phyloP scores from a whole-genome alignment of 2,888 invertebrate species.

The Pammene fasciana region DNA sequence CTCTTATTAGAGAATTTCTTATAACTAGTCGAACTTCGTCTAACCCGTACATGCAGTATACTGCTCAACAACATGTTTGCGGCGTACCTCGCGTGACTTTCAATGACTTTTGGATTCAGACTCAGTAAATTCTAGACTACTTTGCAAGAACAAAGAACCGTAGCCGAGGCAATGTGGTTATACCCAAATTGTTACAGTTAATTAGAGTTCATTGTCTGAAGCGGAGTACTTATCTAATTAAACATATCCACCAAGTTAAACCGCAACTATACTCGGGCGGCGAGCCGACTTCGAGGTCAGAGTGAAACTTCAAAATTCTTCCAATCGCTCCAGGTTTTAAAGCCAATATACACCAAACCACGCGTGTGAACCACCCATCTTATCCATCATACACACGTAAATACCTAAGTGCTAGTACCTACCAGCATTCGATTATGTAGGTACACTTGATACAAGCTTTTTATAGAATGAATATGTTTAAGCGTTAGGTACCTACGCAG shows the following conservation, averaged over 20 bases:
- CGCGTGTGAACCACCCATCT: too few species aligned
- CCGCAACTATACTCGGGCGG: conserved; percentile 43
- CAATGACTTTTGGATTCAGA: conserved; percentile 5
- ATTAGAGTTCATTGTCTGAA: conserved; percentile 25
- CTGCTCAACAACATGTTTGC: conserved; percentile 1
- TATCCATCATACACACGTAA: too few species aligned
- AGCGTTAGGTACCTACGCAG: not conserved
- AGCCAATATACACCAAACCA: not conserved
- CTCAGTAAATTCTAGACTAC: not conserved
- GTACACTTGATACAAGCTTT: too few species aligned
- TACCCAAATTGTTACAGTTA: conserved; percentile 28
- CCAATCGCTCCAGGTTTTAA: conserved; percentile 46
- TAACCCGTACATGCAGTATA: too few species aligned
- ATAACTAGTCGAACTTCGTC: too few species aligned
- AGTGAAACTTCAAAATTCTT: conserved; percentile 47
- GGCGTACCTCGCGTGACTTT: conserved; percentile 8
- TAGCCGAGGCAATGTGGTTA: conserved; percentile 21
- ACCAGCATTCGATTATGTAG: too few species aligned
- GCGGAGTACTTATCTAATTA: conserved; percentile 50
- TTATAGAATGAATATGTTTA: too few species aligned
- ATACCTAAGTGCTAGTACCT: too few species aligned
- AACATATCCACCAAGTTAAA: conserved; percentile 55
- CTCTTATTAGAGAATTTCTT: too few species aligned
- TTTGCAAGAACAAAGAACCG: conserved; percentile 4
- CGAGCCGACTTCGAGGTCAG: conserved; percentile 29